Evolutionary conservation across 2,888 invertebrate species (phyloP).

Genomic region (Brachylomia viminalis): DNA sequence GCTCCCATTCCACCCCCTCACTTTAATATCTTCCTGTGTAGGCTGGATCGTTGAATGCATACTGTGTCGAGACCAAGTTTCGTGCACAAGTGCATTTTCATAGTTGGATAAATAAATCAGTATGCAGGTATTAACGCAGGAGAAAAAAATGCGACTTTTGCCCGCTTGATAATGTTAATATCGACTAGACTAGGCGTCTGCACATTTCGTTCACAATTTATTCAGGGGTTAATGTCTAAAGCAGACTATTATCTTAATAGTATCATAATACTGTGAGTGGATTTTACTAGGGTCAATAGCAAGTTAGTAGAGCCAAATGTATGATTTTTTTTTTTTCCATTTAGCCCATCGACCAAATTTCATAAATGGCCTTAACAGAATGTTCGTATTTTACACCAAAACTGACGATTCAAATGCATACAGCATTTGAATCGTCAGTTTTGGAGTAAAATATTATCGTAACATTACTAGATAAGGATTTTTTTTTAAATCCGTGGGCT

Average conservation of each 20-base stretch:
- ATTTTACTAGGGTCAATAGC: conserved; percentile 11
- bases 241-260: conserved; percentile 42
- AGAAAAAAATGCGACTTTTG: conserved; percentile 35
- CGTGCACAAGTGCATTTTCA: conserved; percentile 82
- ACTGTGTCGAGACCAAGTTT: conserved; percentile 77
- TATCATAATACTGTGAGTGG: conserved; percentile 35
- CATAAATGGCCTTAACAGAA: background rate
- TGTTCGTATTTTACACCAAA: no score
- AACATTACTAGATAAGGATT: conserved; percentile 44
- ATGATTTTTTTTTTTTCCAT: conserved; percentile 28
- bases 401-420: no score
- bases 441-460: conserved; percentile 44
- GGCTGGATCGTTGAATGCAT: conserved; percentile 78
- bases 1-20: conserved; percentile 66
- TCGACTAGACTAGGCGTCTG: conserved; percentile 33
- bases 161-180: conserved; percentile 12
- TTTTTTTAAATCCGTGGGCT: conserved; percentile 50
- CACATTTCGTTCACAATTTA: conserved; percentile 39
- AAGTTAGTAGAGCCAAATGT: conserved; percentile 21
- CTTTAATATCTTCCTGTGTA: conserved; percentile 79
- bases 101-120: conserved; percentile 79
- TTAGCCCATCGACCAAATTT: conserved; percentile 1
- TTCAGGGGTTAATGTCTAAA: conserved; percentile 21
- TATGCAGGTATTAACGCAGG: conserved; percentile 64
- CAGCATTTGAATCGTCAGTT: conserved; percentile 28